Evolutionary conservation across 2,113 vertebrate species (phyloP).

Genomic region (Cryptomyrus ogoouensis): DNA sequence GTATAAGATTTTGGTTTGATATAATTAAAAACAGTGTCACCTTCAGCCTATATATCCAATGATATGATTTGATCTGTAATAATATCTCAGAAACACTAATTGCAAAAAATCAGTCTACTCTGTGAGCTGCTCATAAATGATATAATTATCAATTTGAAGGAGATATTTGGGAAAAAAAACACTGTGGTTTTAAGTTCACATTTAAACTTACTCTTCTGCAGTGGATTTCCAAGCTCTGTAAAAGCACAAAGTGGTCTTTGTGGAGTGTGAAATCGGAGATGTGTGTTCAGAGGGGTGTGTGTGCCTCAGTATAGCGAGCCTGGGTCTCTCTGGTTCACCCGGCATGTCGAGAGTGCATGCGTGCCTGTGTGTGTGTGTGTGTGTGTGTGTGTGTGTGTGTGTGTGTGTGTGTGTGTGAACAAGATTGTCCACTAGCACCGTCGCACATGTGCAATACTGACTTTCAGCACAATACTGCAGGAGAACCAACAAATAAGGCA

Average conservation of each 20-base stretch:
- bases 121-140: neutral
- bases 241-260: constrained; percentile 7
- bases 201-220: neutral
- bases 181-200: neutral
- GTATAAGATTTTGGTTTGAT: neutral
- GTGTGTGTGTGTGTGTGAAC: neutral
- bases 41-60: neutral
- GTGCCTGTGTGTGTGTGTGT: neutral
- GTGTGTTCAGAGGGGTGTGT: constrained; percentile 7
- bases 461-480: neutral
- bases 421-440: neutral
- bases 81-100: neutral
- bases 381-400: neutral
- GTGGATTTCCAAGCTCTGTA: neutral
- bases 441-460: neutral
- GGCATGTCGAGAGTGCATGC: neutral
- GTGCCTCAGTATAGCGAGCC: neutral
- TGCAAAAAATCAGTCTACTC: neutral
- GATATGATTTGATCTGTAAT: neutral
- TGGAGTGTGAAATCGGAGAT: constrained; percentile 7
- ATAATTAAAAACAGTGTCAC: neutral
- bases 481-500: neutral
- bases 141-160: neutral
- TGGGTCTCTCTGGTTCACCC: neutral
- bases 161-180: neutral